phyloP scores from a whole-genome alignment of 2,888 invertebrate species.

The Ashinkailepas kermadecensis region DNA sequence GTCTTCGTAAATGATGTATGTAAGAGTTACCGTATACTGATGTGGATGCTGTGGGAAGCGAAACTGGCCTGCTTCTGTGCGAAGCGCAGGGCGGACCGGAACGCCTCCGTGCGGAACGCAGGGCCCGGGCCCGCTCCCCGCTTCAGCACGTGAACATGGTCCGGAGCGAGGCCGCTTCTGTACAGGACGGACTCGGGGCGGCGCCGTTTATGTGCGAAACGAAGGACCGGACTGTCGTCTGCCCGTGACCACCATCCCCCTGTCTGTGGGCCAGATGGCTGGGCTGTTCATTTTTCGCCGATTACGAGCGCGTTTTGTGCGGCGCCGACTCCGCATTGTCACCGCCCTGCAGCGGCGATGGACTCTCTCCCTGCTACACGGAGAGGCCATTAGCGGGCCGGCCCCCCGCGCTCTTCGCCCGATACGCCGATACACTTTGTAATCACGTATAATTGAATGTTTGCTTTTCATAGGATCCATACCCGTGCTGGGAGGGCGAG shows the following conservation, averaged over 20 bases:
- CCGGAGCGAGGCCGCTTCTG: too few relatives aligned
- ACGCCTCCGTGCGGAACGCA: too few relatives aligned
- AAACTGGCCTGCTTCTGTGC: too few relatives aligned
- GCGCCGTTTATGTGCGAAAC: too few relatives aligned
- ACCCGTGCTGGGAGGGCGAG: not conserved
- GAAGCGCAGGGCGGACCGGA: too few relatives aligned
- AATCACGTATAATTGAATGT: conserved; percentile 22
- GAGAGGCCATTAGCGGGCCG: not conserved
- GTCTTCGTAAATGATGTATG: too few relatives aligned
- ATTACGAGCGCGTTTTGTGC: not conserved
- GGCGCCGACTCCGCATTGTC: not conserved
- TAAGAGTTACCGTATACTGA: too few relatives aligned
- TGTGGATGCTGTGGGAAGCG: too few relatives aligned
- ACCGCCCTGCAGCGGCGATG: not conserved
- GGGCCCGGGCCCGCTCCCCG: too few relatives aligned
- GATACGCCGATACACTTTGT: conserved; percentile 17
- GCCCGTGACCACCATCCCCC: not conserved
- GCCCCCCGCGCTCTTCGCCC: not conserved
- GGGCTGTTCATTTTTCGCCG: conserved; percentile 13
- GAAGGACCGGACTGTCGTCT: too few relatives aligned
- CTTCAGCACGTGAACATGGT: too few relatives aligned
- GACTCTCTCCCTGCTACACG: not conserved
- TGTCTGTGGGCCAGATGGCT: not conserved
- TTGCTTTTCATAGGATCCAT: conserved; percentile 21
- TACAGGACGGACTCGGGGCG: too few relatives aligned